Conservation (phyloP, 2,113 vertebrate genomes). For the Actinemys pallida region DNA sequence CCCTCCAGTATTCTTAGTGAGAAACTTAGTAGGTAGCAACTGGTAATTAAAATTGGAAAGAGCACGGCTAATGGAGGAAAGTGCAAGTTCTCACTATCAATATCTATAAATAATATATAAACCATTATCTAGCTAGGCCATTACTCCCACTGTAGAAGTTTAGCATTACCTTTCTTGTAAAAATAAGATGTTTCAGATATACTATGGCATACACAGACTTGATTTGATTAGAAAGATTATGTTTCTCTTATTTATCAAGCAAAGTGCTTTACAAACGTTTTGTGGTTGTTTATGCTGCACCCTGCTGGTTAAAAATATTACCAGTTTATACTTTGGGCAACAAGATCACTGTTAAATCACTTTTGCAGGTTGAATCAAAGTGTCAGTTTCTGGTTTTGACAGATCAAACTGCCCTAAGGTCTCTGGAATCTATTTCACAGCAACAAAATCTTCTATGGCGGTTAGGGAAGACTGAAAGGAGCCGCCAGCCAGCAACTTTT, state of each 20-base stretch:
- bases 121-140: accelerated
- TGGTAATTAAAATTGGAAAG: not conserved
- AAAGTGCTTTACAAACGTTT: accelerated
- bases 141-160: not conserved
- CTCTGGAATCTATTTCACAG: not conserved
- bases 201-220: not conserved
- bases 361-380: not conserved
- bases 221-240: not conserved
- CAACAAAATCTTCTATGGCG: not conserved
- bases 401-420: not conserved
- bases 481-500: not conserved
- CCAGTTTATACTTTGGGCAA: accelerated
- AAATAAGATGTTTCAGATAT: not conserved
- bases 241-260: not conserved
- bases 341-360: not conserved
- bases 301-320: slow-evolving; percentile 56
- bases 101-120: accelerated
- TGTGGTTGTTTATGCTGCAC: slow-evolving; percentile 42
- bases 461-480: not conserved
- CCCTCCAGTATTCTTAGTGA: not conserved
- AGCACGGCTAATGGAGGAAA: not conserved
- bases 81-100: not conserved
- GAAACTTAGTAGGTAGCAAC: not conserved
- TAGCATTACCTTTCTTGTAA: not conserved
- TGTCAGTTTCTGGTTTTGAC: not conserved